Evolutionary conservation across 2,797 vertebrate species (phyloP), one percentile per base, ranked within the genome.

Genomic region (Chlorospingus semifuscus): DNA sequence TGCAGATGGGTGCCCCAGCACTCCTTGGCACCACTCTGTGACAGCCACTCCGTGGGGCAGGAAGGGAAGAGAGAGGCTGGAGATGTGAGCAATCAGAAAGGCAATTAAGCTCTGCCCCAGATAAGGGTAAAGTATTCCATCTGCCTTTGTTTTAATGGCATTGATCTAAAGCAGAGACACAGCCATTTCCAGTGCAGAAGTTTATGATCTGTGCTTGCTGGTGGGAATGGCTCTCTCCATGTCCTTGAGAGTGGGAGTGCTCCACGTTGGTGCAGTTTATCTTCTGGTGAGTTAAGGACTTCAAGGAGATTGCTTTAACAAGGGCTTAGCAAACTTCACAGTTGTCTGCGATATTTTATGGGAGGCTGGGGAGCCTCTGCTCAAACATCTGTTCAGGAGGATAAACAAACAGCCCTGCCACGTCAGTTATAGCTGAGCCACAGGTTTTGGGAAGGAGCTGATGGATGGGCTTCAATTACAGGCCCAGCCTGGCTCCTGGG

Each of bases 241-340:
- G 32, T 75, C 83, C 79, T 88, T 69, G 64, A 12, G 77, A 90
- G 76, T 32, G 46, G 88, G 89, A 92, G 37, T 42, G 30, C 47
- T 36, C 69, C 76, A 30, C 1, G 17, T 24, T 66, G 46, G 57
- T 82, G 50, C 76, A 88, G 90, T 95, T 95, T 85, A 93, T 96
- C 94, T 93, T 53, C 86, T 97, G 91, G 66, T 70, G 94, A 94
- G 91, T 57, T 70, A 60, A 75, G 52, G 68, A 93, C 93, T 95
- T 95, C 84, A 93, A 95, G 91, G 80, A 91, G 92, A 95, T 94
- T 74, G 39, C 87, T 96, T 97, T 97, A 97, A 96, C 94, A 94
- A 97, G 94, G 89, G 85, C 83, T 96, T 95, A 94, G 92, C 91
- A 96, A 97, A 97, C 95, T 93, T 97, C 93, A 94, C 94, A 96